Base-by-base conservation (phyloP, 2,797 vertebrate genomes). In the Paramormyrops hopkinsi region DNA sequence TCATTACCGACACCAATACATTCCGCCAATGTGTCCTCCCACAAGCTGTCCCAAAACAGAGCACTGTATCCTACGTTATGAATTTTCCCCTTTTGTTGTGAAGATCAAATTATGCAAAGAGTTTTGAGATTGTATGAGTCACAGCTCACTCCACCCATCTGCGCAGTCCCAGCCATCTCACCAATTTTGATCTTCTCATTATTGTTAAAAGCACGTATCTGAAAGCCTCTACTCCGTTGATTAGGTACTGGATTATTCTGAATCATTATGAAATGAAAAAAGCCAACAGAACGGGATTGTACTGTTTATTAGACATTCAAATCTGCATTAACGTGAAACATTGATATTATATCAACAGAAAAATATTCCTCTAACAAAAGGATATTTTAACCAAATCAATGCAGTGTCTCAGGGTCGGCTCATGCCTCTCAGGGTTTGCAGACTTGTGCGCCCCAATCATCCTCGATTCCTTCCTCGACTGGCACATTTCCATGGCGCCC, bases 371-470 rank as follows among this genome's bases (percentile, higher is more conserved):
- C 5, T 37, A 76, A 76, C 69, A 41, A 76, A 76, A 76, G 33
- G 6, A 41, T 12, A 73, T 41, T 76, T 41, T 76, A 41, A 76
- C 41, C 29, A 37, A 76, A 76, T 14, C 69, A 41, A 41, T 41
- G 69, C 69, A 76, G 6, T 41, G 33, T 76, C 69, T 76, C n/a
- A n/a, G n/a, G n/a, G n/a, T n/a, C n/a, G 3, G 54, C 59, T 86
- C 29, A 86, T 29, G 25, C 51, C 44, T 37, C 22, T 33, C 14
- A 37, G 69, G 69, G 37, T 41, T 76, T 41, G 14, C 86, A 93
- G 88, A 90, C 46, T 89, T 94, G 90, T 17, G 88, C 22, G 41
- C 94, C 95, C 95, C 95, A 96, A 91, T 95, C 92, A 73, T 96
- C 94, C 65, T 51, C 48, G 22, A 62, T 29, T 7, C 9, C 48